Base-by-base conservation (phyloP, 2,113 vertebrate genomes). In the Nothoprocta perdicaria region DNA sequence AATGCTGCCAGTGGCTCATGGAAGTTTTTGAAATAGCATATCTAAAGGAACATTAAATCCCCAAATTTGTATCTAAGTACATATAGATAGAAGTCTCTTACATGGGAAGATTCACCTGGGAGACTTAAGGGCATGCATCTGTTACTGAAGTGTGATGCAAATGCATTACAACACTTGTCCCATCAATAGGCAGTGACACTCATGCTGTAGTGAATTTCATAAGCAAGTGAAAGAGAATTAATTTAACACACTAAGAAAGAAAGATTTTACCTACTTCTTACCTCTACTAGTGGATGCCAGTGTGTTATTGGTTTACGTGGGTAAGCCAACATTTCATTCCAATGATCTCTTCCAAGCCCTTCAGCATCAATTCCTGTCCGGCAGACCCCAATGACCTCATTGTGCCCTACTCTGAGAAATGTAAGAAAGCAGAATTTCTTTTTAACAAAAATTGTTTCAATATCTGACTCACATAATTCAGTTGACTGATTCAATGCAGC, bases 321-420 rank as follows among this genome's bases (percentile, higher is more conserved):
- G 79, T 99, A 99, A 80, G 99, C 98, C 96, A 99, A 63, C 99
- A 99, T 99, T 96, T 99, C 99, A 5, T 99, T 99, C 99, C 99
- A 99, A 78, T 99, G 99, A 96, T 99, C 99, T 82, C 99, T 97
- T 88, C 99, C 99, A 38, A 99, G 98, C 27, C 99, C 99, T 91
- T 99, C 98, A 0, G 99, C 99, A 3, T 99, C 99, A 29, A 99
- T 98, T 78, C 99, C 99, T 7, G 98, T 97, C 77, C 96, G 97
- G 72, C 99, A 99, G 3, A 99, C 98, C 4, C 99, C 99, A 29
- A 99, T 99, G 96, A 99, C 99, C 95, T 99, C 99, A 85, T 99
- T 99, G 98, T 99, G 99, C 91, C 99, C 99, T 41, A 99, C 99
- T 92, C 99, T 99, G 95, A 66, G 76, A 87, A 84, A 76, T 61